Evolutionary conservation across 1,140 invertebrate genomes (phyloP), one percentile per base, ranked within the genome.

Genomic region (Cherax quadricarinatus): DNA sequence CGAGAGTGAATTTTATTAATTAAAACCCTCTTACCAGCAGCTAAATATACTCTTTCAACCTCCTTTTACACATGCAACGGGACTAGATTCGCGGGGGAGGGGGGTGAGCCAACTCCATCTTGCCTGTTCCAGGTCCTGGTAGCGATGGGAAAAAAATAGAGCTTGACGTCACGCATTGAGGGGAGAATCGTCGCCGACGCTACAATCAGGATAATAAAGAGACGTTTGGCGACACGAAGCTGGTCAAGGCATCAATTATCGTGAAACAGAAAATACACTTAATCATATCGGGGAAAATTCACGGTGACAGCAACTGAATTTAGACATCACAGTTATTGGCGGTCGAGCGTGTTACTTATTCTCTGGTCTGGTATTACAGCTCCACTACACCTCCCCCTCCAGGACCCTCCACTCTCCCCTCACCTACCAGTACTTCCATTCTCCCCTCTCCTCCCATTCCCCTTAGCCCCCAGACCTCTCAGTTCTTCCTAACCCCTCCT

Each of bases 11-110:
- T 80, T 80, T 80, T 21, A 80, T 80, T 80, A 80, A 80, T 80
- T 21, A 80, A 80, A 80, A 80, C n/a, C 78, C 78, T 80, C n/a
- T 80, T 80, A 80, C 78, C 30, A 80, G 14, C 78, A 30, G 78
- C 78, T 80, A 80, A 80, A 80, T 80, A 80, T 80, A 80, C 49
- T 16, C 78, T 80, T 80, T 80, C 78, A 80, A 80, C 78, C 30
- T 30, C 49, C 78, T 80, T 80, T 80, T 30, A 80, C 78, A 80
- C 78, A 80, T 80, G 78, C 78, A 30, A 80, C 14, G 78, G 78
- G 16, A 24, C 73, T n/a, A 78, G 41, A 24, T 18, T n/a, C 41
- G n/a, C 73, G 41, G 30, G 30, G 30, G 30, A 2, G 30, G 2
- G 73, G 10, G 73, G 41, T 30, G 41, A 41, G 41, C n/a, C 73